Percentiles rank a stretch among this genome's conserved stretches.
Evolutionary conservation across 2,888 invertebrate species (phyloP).

Genomic region (Stratiomys singularior): DNA sequence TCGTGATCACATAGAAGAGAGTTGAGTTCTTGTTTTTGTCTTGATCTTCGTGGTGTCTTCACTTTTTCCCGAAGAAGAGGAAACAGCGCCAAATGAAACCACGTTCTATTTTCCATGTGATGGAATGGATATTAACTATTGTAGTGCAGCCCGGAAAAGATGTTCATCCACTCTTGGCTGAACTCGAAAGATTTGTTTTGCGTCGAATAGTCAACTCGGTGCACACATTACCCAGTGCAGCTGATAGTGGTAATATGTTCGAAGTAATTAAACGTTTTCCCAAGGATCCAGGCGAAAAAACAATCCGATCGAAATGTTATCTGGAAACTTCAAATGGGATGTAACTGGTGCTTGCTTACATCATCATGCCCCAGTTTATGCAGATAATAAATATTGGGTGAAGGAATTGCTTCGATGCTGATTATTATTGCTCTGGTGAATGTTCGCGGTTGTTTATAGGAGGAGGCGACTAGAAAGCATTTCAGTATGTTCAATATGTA

Average conservation of each 20-base stretch:
- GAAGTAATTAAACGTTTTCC: slow-evolving; percentile 43
- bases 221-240: neutral
- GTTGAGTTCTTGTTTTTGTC: slow-evolving; percentile 15
- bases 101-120: slow-evolving; percentile 31
- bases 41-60: slow-evolving; percentile 31
- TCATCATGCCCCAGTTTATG: slow-evolving; percentile 22
- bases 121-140: slow-evolving; percentile 38
- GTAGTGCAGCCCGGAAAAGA: slow-evolving; percentile 17
- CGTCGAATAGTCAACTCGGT: neutral
- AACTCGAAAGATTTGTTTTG: slow-evolving; percentile 24
- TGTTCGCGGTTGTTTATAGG: no score
- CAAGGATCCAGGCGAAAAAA: slow-evolving; percentile 25
- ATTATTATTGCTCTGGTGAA: no score
- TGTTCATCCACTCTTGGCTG: slow-evolving; percentile 3
- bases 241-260: slow-evolving; percentile 33
- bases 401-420: neutral
- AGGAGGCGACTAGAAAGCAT: no score
- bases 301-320: slow-evolving; percentile 29
- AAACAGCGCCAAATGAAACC: neutral
- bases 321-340: slow-evolving; percentile 33
- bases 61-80: slow-evolving; percentile 8
- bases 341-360: slow-evolving; percentile 8
- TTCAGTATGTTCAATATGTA: no score
- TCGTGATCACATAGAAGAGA: slow-evolving; percentile 53
- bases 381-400: slow-evolving; percentile 22